phyloP scores from a whole-genome alignment of 2,888 invertebrate genomes.

The Acrobasis repandana region DNA sequence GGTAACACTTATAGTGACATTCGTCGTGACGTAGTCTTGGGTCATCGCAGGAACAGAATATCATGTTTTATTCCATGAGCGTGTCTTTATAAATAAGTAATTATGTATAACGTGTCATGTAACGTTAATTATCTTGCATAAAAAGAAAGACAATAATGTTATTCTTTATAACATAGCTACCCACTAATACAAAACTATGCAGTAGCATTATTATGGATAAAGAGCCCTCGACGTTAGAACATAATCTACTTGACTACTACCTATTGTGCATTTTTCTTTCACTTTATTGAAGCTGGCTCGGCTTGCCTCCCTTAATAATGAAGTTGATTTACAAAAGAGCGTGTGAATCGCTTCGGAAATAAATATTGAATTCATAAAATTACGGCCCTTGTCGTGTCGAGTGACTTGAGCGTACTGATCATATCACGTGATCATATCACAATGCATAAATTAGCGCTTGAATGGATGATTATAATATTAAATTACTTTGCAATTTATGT shows the following conservation, averaged over 20 bases:
- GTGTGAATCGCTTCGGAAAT: conserved; percentile 45
- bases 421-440: conserved; percentile 25
- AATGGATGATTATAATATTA: conserved; percentile 12
- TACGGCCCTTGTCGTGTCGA: conserved; percentile 15
- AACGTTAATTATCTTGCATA: too few relatives aligned
- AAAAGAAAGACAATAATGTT: too few relatives aligned
- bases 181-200: not conserved
- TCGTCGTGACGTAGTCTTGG: too few relatives aligned
- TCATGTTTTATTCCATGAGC: too few relatives aligned
- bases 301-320: conserved; percentile 43
- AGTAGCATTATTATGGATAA: conserved; percentile 5
- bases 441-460: conserved; percentile 25
- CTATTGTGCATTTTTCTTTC: conserved; percentile 28
- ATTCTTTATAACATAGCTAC: not conserved
- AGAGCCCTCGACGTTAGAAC: conserved; percentile 15
- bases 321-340: conserved; percentile 46
- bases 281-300: conserved; percentile 44
- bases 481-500: too few relatives aligned
- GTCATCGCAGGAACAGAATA: too few relatives aligned
- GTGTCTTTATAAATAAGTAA: too few relatives aligned
- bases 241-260: conserved; percentile 12
- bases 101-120: too few relatives aligned
- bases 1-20: too few relatives aligned
- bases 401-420: conserved; percentile 20
- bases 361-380: conserved; percentile 22